A percentile compares a stretch with the other conserved stretches of the same genome.
phyloP scores from a whole-genome alignment of 2,888 invertebrate species.

The Globia sparganii region DNA sequence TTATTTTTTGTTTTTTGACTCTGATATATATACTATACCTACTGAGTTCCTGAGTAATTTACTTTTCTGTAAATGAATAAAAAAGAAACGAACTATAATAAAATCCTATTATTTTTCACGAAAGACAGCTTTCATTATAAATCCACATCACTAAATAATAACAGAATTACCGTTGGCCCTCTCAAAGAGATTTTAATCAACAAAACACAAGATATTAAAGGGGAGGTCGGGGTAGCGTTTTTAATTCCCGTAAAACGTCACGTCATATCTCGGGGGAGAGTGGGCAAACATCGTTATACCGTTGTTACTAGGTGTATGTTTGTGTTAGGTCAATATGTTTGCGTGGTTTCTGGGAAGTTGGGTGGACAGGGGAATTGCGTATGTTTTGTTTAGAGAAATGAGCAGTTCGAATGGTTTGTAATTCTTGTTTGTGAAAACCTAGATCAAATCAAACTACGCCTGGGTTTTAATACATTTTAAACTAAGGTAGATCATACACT shows the following conservation, averaged over 20 bases:
- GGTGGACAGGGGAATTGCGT: conserved; percentile 39
- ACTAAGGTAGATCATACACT: not conserved
- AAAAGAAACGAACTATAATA: no score
- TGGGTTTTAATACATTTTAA: conserved; percentile 3
- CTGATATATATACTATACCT: no score
- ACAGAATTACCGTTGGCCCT: conserved; percentile 49
- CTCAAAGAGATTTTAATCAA: conserved; percentile 70
- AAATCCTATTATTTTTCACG: not conserved
- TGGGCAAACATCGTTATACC: conserved; percentile 84
- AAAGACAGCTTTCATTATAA: conserved; percentile 9
- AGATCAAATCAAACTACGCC: not conserved
- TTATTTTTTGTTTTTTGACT: no score
- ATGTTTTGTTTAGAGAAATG: conserved; percentile 20
- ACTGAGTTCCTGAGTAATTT: no score
- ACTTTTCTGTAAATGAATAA: no score
- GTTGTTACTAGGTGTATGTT: conserved; percentile 65
- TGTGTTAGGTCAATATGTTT: conserved; percentile 71
- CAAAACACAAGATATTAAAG: conserved; percentile 72
- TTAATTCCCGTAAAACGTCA: conserved; percentile 87
- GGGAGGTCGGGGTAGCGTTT: conserved; percentile 75
- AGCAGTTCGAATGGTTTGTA: conserved; percentile 1
- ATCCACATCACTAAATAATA: conserved; percentile 29
- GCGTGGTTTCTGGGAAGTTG: conserved; percentile 42
- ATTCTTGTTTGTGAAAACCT: not conserved
- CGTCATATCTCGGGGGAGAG: conserved; percentile 84